Evolutionary conservation across 2,113 vertebrate species (phyloP), one percentile per base, ranked within the genome.

Genomic region (Steatornis caripensis): DNA sequence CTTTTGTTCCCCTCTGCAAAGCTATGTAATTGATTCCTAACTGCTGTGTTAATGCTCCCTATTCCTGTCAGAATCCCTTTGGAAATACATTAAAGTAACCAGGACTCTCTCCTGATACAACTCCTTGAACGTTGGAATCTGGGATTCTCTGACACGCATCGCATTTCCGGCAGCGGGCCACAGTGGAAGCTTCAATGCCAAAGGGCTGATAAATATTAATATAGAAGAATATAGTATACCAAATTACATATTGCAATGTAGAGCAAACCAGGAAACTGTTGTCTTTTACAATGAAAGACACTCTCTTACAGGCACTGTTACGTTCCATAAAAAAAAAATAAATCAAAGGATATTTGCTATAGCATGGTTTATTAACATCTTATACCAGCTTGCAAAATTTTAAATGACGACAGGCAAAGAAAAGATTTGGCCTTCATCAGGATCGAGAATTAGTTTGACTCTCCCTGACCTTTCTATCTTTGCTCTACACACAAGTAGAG

Each of bases 11-110:
- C 34, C 45, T 95, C 90, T 91, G 80, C 58, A 96, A 94, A 94
- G 34, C 88, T 55, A 68, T 66, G 65, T 90, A 97, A 95, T 94
- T 94, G 90, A 96, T 95, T 95, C 81, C 81, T 87, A 95, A 95
- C 85, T 85, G 46, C 75, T 82, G 43, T 60, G 70, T 91, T 95
- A 96, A 92, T 89, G 84, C 41, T 80, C 58, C 41, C 12, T 23
- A n/a, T 74, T 94, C 81, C 80, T 83, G 77, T 60, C 90, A 94
- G 77, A 87, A 86, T 87, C 88, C 95, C 84, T 83, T 55, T 85
- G 93, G 89, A 96, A 94, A 92, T 55, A 90, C 61, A 74, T 87
- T 81, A 83, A 90, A 94, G 64, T 53, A 85, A 78, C 49, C 36
- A 68, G 84, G 58, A 84, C 32, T 83, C 69, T 93, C 57, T 81